Conservation (phyloP, 2,888 invertebrate species). For the Napeogenes sylphis region DNA sequence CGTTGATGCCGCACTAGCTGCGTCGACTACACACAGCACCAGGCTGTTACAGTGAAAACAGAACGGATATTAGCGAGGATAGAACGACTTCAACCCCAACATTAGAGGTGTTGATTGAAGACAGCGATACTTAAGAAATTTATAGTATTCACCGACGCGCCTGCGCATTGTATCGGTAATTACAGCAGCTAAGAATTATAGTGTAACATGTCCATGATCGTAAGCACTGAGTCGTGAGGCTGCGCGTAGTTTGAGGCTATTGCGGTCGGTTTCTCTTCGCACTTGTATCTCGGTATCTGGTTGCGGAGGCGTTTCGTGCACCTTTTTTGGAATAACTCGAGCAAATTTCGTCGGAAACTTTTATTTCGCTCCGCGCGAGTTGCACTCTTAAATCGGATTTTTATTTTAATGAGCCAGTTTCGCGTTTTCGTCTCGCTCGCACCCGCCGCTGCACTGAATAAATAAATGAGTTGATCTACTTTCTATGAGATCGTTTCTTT, state of each 20-base stretch:
- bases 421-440: conserved; percentile 64
- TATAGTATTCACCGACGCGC: conserved; percentile 23
- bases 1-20: conserved; percentile 60
- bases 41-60: conserved; percentile 49
- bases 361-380: conserved; percentile 68
- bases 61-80: conserved; percentile 48
- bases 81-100: conserved; percentile 41
- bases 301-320: conserved; percentile 63
- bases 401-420: conserved; percentile 77
- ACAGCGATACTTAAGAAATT: conserved; percentile 26
- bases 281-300: conserved; percentile 66
- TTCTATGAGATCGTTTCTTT: conserved; percentile 77
- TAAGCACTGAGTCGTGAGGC: conserved; percentile 46
- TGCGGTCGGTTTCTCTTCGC: conserved; percentile 72
- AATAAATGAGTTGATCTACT: conserved; percentile 77
- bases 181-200: conserved; percentile 32
- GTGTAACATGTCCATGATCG: conserved; percentile 39
- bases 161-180: conserved; percentile 31
- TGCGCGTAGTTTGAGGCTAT: conserved; percentile 49
- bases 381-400: conserved; percentile 73
- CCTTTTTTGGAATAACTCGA: conserved; percentile 77
- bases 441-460: conserved; percentile 71
- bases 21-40: conserved; percentile 61
- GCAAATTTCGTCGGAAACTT: conserved; percentile 74
- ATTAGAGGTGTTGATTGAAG: conserved; percentile 37